Evolutionary conservation across 2,113 vertebrate species (phyloP).

Genomic region (Meles meles): DNA sequence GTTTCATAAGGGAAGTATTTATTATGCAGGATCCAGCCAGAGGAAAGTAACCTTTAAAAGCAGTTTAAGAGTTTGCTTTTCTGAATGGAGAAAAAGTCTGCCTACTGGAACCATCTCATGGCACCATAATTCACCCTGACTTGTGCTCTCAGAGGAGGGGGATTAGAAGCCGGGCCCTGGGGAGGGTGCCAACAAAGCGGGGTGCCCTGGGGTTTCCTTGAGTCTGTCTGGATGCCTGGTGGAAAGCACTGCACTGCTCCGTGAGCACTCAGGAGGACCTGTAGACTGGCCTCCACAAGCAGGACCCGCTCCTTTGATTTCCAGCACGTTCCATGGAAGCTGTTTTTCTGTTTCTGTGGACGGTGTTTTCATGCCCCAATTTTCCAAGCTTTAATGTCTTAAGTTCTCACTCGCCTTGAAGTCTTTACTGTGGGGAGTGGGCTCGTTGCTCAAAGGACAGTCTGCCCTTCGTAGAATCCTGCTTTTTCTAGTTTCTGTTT

Average conservation of each 20-base stretch:
- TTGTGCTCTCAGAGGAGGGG: background rate
- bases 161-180: background rate
- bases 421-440: background rate
- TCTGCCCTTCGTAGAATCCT: background rate
- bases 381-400: background rate
- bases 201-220: background rate
- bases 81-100: background rate
- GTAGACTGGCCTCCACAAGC: background rate
- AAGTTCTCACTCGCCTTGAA: background rate
- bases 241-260: too few relatives aligned
- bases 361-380: background rate
- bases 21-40: background rate
- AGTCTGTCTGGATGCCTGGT: background rate
- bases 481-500: background rate
- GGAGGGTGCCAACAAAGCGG: background rate
- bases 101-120: background rate
- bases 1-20: background rate
- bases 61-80: background rate
- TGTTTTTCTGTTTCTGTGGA: background rate
- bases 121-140: background rate
- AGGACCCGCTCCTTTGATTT: background rate
- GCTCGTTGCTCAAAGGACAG: too few relatives aligned
- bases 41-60: background rate
- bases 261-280: background rate
- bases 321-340: accelerated